Evolutionary conservation across 1,140 invertebrate species (phyloP).

Genomic region (Drosophila sucinea): DNA sequence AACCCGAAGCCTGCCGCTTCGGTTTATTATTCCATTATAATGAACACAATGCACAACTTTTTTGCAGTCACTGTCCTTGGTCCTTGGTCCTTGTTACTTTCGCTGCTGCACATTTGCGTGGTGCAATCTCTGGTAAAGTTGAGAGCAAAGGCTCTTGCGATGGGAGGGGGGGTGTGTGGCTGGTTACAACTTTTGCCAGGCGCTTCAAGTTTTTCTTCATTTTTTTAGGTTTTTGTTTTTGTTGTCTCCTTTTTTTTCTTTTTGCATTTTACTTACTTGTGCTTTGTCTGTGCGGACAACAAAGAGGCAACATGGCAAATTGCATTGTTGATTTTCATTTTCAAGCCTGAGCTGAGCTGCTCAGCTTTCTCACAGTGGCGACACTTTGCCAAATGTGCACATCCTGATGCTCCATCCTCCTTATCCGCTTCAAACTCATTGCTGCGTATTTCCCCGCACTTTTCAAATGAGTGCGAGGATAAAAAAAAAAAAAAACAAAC

Average conservation of each 20-base stretch:
- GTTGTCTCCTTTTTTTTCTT: slow-evolving; percentile 33
- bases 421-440: slow-evolving; percentile 56
- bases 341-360: slow-evolving; percentile 64
- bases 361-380: slow-evolving; percentile 45
- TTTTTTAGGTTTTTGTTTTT: slow-evolving; percentile 33
- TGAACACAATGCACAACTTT: slow-evolving; percentile 76
- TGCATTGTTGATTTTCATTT: slow-evolving; percentile 81
- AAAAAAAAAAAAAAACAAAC: slow-evolving; percentile 34
- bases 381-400: slow-evolving; percentile 69
- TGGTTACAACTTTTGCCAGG: slow-evolving; percentile 56
- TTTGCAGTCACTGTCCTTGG: slow-evolving; percentile 48
- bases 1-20: slow-evolving; percentile 44
- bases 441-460: slow-evolving; percentile 68
- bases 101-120: slow-evolving; percentile 69
- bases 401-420: slow-evolving; percentile 15
- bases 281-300: slow-evolving; percentile 35
- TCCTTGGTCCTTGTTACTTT: slow-evolving; percentile 62
- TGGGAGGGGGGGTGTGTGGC: slow-evolving; percentile 23
- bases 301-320: slow-evolving; percentile 67
- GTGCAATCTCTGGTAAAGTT: slow-evolving; percentile 59
- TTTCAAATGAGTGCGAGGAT: slow-evolving; percentile 43
- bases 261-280: slow-evolving; percentile 17
- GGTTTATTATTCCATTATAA: slow-evolving; percentile 80
- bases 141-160: slow-evolving; percentile 1
- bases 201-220: slow-evolving; percentile 63